Conservation (phyloP, 2,797 vertebrate genomes). For the Amazona finschi region DNA sequence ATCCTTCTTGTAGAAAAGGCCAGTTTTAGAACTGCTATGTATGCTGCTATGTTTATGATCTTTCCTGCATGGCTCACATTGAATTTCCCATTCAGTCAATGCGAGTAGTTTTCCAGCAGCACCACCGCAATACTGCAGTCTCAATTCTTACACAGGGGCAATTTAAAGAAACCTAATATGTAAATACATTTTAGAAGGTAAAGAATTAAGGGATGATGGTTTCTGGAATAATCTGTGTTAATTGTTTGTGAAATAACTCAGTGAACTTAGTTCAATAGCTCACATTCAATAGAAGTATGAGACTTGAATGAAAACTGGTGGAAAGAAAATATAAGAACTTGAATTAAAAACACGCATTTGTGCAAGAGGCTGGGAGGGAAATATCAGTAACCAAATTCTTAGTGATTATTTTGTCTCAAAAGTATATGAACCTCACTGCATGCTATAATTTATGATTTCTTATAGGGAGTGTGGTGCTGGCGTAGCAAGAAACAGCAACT, state of each 20-base stretch:
- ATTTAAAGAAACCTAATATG: neutral
- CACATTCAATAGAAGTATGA: neutral
- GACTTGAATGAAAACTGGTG: slow-evolving; percentile 16
- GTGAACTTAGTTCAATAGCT: neutral
- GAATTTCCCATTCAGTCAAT: neutral
- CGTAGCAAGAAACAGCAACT: slow-evolving; percentile 37
- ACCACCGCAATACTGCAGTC: neutral
- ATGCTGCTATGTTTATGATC: neutral
- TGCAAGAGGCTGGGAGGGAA: slow-evolving; percentile 26
- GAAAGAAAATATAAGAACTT: slow-evolving; percentile 42
- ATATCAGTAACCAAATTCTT: slow-evolving; percentile 22
- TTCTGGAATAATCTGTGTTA: slow-evolving; percentile 18
- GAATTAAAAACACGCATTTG: slow-evolving; percentile 31
- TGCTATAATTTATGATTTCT: slow-evolving; percentile 44
- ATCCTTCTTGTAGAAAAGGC: neutral
- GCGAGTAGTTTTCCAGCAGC: neutral
- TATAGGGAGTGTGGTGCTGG: neutral
- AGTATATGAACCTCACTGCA: neutral
- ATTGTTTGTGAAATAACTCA: neutral
- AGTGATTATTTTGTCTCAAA: slow-evolving; percentile 19
- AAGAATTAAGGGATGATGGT: neutral
- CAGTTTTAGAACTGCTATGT: neutral
- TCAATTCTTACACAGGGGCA: neutral
- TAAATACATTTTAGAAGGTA: neutral
- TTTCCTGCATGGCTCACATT: neutral